Percentiles rank a stretch among this genome's conserved stretches.
Evolutionary conservation across 2,797 vertebrate genomes (phyloP).

Genomic region (Rousettus madagascariensis): DNA sequence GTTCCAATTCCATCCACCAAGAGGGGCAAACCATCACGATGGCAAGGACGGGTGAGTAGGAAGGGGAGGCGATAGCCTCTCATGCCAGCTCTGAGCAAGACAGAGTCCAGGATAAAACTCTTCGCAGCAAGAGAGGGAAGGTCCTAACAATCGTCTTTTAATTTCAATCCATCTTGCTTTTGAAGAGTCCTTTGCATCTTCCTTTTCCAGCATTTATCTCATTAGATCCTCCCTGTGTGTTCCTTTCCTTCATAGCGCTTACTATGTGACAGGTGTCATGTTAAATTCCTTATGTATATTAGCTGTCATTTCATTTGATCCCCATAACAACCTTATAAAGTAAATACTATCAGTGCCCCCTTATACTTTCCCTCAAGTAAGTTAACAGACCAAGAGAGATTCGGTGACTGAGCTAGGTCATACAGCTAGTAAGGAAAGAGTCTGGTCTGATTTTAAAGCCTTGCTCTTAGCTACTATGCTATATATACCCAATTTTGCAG

Average conservation of each 20-base stretch:
- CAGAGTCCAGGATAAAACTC: background rate
- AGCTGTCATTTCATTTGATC: background rate
- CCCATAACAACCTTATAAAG: background rate
- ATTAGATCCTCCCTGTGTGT: background rate
- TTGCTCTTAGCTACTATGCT: background rate
- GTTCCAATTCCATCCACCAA: constrained; percentile 8
- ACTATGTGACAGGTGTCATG: background rate
- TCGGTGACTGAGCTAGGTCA: background rate
- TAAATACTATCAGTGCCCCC: background rate
- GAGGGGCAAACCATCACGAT: background rate
- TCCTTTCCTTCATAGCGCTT: background rate
- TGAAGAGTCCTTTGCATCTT: constrained; percentile 12
- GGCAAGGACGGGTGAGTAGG: background rate
- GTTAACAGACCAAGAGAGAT: background rate
- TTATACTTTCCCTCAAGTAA: constrained; percentile 5
- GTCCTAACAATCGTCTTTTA: background rate
- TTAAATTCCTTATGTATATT: constrained; percentile 13
- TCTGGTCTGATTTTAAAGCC: background rate
- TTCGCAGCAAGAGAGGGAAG: background rate
- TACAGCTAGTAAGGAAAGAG: background rate
- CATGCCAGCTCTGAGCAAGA: background rate
- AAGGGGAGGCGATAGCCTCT: background rate
- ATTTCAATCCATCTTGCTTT: constrained; percentile 7
- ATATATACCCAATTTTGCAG: background rate
- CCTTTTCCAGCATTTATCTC: background rate